phyloP scores from a whole-genome alignment of 1,140 invertebrate species.

The Lasioglossum baleicum region DNA sequence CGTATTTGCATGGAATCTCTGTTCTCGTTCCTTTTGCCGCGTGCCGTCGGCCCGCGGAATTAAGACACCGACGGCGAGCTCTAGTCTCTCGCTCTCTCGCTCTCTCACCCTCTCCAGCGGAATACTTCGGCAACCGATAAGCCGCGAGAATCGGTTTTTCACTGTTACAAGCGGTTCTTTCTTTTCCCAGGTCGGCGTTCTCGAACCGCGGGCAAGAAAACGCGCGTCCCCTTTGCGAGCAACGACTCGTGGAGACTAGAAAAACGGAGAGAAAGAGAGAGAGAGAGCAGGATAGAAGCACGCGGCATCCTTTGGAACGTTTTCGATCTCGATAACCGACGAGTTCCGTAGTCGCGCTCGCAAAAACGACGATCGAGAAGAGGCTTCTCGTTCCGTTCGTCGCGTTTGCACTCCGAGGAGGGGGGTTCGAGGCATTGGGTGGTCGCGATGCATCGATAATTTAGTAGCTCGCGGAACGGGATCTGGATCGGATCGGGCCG shows the following conservation, averaged over 20 bases:
- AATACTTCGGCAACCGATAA: constrained; percentile 22
- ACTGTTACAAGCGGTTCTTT: neutral
- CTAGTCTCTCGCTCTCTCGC: neutral
- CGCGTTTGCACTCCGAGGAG: neutral
- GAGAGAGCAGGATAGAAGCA: too few relatives aligned
- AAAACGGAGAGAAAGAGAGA: too few relatives aligned
- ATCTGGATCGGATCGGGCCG: neutral
- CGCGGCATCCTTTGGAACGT: too few relatives aligned
- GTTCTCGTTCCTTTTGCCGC: constrained; percentile 33
- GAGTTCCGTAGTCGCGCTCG: too few relatives aligned
- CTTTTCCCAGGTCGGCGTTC: neutral
- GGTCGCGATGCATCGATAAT: constrained; percentile 11
- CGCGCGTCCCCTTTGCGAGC: neutral
- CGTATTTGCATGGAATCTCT: constrained; percentile 66
- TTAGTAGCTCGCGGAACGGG: neutral
- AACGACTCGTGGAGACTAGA: neutral
- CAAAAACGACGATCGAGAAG: neutral
- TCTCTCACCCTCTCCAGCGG: neutral
- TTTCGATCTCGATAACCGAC: too few relatives aligned
- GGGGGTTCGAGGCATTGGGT: neutral
- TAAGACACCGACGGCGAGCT: constrained; percentile 66
- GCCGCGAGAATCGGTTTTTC: constrained; percentile 20
- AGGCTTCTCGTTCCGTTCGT: neutral
- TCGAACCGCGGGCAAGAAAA: neutral
- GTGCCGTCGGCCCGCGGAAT: constrained; percentile 57